Evolutionary conservation across 2,888 invertebrate genomes (phyloP).

Genomic region (Seladonia tumulorum): DNA sequence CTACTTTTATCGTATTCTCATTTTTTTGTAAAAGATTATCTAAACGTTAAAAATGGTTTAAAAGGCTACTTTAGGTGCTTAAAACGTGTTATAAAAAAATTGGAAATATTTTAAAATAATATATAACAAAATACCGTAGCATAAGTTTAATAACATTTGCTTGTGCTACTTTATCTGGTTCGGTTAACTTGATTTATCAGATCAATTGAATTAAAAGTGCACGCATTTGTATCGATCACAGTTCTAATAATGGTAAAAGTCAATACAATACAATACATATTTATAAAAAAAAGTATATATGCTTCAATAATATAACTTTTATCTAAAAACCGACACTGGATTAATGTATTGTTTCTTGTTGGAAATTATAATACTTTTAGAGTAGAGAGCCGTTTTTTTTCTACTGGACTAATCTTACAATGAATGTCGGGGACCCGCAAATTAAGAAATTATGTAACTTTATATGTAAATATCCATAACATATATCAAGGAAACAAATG

Average conservation of each 20-base stretch:
- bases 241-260: constrained; percentile 58
- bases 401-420: constrained; percentile 45
- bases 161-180: neutral
- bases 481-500: neutral
- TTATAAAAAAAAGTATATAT: constrained; percentile 56
- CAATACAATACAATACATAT: constrained; percentile 42
- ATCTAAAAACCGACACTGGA: constrained; percentile 37
- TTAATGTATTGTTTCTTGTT: constrained; percentile 39
- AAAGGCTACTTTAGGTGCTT: constrained; percentile 36
- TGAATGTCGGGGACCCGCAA: neutral
- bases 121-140: constrained; percentile 29
- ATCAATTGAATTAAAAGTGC: constrained; percentile 35
- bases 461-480: neutral
- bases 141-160: constrained; percentile 1
- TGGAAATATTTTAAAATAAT: constrained; percentile 36
- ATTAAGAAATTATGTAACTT: neutral
- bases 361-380: constrained; percentile 61
- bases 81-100: constrained; percentile 10
- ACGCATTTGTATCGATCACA: constrained; percentile 59
- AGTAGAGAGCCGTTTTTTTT: constrained; percentile 66
- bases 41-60: constrained; percentile 52
- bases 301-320: constrained; percentile 48
- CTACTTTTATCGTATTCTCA: neutral
- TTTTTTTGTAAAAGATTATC: constrained; percentile 29
- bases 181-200: constrained; percentile 9